Evolutionary conservation across 2,113 vertebrate genomes (phyloP), one percentile per base, ranked within the genome.

Genomic region (Amazona guildingii): DNA sequence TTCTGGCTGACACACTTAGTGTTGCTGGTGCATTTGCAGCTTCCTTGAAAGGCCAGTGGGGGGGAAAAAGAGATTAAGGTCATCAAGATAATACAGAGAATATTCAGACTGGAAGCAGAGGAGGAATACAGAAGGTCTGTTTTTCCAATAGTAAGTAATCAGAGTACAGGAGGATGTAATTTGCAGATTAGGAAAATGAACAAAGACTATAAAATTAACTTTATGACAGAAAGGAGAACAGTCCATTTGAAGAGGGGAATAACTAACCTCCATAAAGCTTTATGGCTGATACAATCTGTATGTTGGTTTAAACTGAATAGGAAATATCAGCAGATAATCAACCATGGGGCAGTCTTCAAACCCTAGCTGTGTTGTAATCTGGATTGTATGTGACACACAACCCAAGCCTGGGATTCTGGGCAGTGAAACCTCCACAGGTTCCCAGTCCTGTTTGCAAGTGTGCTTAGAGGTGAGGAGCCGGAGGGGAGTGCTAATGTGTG

Each of bases 171-270:
- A 98, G 98, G 97, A 98, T 98, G 97, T 98, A 98, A 98, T 98
- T 98, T 98, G 97, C 96, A 98, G 97, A 98, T 98, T 98, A 98
- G 97, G 95, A 97, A 97, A 98, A 95, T 95, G 98, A 98, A 98
- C 98, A 98, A 98, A 98, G 98, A 92, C 96, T 93, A 96, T 98
- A 98, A 98, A 98, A 98, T 98, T 98, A 98, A 98, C 97, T 98
- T 98, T 97, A 98, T 96, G 97, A 96, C 90, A 90, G 80, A 93
- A 72, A 93, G 69, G n/a, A 88, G 89, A 93, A 63, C 55, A 94
- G 51, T 97, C 96, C 76, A 78, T 87, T 92, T 57, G 64, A 84
- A 81, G 46, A 67, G 88, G 64, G 89, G 94, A 91, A 97, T 88
- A 94, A 92, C 91, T 77, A 96, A 70, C 90, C 79, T 83, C 59